Percentiles rank a stretch among this genome's conserved stretches.
These are phyloP conservation scores for Sebastes trivittatus DNA, from an alignment of 2,797 vertebrate genomes.

Conservation along the genomic window DNA sequence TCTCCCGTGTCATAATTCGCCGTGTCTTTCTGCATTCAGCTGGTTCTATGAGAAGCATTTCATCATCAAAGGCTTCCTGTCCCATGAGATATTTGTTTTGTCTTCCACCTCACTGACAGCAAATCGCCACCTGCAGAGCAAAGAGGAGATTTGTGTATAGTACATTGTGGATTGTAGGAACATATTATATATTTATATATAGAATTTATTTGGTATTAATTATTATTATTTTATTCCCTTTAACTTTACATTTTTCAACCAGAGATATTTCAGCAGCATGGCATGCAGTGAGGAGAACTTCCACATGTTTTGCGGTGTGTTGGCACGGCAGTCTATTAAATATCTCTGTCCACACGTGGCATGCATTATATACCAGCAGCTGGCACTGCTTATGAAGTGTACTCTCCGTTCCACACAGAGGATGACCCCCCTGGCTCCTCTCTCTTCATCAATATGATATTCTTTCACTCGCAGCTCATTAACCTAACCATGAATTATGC, in stretches of 20 bases:
- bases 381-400: conserved; percentile 59
- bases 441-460: conserved; percentile 64
- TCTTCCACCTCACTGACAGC: conserved; percentile 59
- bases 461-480: conserved; percentile 66
- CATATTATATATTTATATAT: neutral
- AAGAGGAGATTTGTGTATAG: conserved; percentile 74
- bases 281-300: conserved; percentile 25
- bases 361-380: conserved; percentile 49
- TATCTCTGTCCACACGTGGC: conserved; percentile 27
- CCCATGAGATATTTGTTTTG: conserved; percentile 54
- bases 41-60: conserved; percentile 34
- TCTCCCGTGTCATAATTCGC: conserved; percentile 30
- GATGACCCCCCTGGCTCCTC: conserved; percentile 50
- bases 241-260: conserved; percentile 14
- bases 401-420: conserved; percentile 55
- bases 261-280: conserved; percentile 16
- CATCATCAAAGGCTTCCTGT: conserved; percentile 58
- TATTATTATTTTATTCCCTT: neutral
- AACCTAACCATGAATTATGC: conserved; percentile 63
- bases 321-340: conserved; percentile 26
- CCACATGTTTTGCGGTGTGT: conserved; percentile 25
- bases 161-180: conserved; percentile 73
- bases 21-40: conserved; percentile 11
- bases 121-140: conserved; percentile 62
- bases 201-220: neutral